Evolutionary conservation across 2,888 invertebrate species (phyloP), one percentile per base, ranked within the genome.

Genomic region (Amiota communis): DNA sequence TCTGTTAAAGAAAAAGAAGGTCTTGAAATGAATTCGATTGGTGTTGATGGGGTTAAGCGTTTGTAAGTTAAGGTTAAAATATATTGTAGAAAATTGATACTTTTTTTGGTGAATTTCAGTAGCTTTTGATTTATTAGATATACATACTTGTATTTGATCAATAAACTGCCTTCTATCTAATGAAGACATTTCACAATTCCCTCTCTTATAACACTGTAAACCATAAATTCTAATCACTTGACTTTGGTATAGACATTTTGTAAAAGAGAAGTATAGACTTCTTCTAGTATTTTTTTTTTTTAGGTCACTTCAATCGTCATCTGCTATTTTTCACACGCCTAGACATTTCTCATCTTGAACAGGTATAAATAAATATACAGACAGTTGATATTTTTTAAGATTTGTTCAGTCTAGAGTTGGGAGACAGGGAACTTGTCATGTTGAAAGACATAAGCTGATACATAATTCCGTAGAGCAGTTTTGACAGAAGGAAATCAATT

Each of bases 301-400:
- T 76, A 79, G 83, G 83, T 83, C 83, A 85, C 75, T 80, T 83
- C 85, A 81, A 85, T 83, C 83, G 84, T 77, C 83, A 83, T 82
- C 83, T 83, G 83, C 67, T 51, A 67, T 51, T 51, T 67, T 67
- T 84, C 83, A 83, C 81, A 78, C 78, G 75, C 68, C 20, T 12
- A 67, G 51, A 23, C 49, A 20, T 51, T 23, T 51, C 67, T 67
- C 67, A 67, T 20, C 23, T 51, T 46, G 51, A 67, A 51, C 67
- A 67, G 67, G 67, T 67, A 67, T 67, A 67, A 67, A 67, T 67
- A 67, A 67, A 36, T 36, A 36, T 6, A 67, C 51, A 67, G 20
- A 51, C 20, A 51, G 17, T 20, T 47, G 51, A 67, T 67, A 67
- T 23, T 67, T 67, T 65, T 65, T 48, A 11, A 48, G 15, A 65